Conservation (phyloP, 1,140 invertebrate genomes). For the Homalodisca vitripennis region DNA sequence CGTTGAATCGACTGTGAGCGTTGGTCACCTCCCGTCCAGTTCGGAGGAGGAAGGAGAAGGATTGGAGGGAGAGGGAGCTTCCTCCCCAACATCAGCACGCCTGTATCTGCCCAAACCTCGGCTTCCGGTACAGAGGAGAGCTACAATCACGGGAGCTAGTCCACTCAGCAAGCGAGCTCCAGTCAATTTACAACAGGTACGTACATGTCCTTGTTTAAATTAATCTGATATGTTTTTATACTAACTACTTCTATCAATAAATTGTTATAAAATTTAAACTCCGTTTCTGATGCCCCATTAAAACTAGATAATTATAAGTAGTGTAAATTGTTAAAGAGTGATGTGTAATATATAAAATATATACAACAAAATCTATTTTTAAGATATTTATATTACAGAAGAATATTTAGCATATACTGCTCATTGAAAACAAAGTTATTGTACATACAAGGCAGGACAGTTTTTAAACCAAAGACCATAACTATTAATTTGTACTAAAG, state of each 20-base stretch:
- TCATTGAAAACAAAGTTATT: too few species aligned
- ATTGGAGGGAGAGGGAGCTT: slow-evolving; percentile 32
- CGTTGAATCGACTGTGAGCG: slow-evolving; percentile 23
- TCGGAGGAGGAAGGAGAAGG: slow-evolving; percentile 44
- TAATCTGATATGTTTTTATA: slow-evolving; percentile 4
- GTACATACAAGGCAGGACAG: too few species aligned
- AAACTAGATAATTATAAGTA: not conserved
- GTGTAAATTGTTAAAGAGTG: too few species aligned
- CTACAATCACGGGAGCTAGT: slow-evolving; percentile 84
- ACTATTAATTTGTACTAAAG: too few species aligned
- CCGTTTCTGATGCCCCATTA: not conserved
- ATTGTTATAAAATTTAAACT: not conserved
- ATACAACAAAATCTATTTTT: too few species aligned
- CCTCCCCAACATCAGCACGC: slow-evolving; percentile 50
- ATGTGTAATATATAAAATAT: too few species aligned
- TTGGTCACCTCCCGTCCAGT: not conserved
- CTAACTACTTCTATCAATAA: too few species aligned
- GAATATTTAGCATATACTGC: too few species aligned
- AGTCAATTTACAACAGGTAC: slow-evolving; percentile 65
- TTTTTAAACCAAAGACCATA: too few species aligned
- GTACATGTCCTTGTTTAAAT: slow-evolving; percentile 51
- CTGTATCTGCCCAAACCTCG: slow-evolving; percentile 75
- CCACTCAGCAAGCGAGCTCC: slow-evolving; percentile 66
- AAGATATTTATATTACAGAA: too few species aligned
- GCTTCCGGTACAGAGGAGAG: slow-evolving; percentile 70